phyloP scores from a whole-genome alignment of 92 coral and sea anemone species.

The Phenganax stokvisi region DNA sequence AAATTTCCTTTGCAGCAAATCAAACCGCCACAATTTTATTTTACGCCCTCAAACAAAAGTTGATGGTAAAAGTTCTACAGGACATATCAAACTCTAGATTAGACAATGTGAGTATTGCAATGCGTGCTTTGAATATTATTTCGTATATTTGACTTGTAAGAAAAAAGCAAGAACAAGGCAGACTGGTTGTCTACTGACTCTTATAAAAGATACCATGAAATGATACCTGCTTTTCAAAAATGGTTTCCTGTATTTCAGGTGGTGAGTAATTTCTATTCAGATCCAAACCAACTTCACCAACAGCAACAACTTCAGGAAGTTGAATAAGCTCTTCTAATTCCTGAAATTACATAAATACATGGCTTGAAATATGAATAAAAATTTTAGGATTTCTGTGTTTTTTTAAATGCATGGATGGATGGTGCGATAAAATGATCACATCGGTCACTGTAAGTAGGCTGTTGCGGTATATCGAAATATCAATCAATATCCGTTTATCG shows the following conservation, averaged over 20 bases:
- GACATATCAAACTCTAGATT: background rate
- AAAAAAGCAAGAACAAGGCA: background rate
- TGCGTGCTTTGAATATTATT: too few species aligned
- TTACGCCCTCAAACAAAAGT: too few species aligned
- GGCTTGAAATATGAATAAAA: background rate
- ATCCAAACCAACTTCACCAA: slow-evolving; percentile 98
- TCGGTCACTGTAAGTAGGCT: too few species aligned
- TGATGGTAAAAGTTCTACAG: background rate
- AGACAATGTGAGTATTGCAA: background rate
- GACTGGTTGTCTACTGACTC: background rate
- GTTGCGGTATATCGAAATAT: too few species aligned
- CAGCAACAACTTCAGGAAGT: slow-evolving; percentile 83
- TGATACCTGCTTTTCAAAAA: slow-evolving; percentile 82
- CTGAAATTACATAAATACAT: background rate
- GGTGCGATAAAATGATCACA: too few species aligned
- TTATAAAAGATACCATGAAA: background rate
- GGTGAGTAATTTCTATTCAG: slow-evolving; percentile 88
- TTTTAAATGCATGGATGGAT: too few species aligned
- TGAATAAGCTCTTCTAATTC: slow-evolving; percentile 60
- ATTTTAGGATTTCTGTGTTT: too few species aligned
- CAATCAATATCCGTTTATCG: too few species aligned
- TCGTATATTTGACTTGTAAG: background rate
- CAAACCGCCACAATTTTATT: too few species aligned
- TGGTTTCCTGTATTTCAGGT: slow-evolving; percentile 71
- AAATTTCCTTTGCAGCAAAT: too few species aligned